phyloP scores from a whole-genome alignment of 2,888 invertebrate species.

The Leistus spinibarbis region DNA sequence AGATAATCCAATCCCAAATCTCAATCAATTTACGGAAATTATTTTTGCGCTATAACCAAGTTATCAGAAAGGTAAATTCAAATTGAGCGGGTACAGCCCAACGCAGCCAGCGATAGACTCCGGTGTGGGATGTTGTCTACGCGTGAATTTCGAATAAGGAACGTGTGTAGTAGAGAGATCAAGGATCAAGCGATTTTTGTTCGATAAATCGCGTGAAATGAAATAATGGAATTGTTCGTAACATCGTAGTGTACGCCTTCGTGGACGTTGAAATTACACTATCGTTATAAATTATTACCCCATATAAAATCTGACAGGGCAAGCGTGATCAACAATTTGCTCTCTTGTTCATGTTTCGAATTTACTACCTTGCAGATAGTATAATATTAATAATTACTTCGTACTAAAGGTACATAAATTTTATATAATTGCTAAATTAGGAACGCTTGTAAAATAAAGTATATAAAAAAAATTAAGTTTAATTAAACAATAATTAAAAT shows the following conservation, averaged over 20 bases:
- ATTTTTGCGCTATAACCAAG: constrained; percentile 22
- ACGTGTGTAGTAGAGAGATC: background rate
- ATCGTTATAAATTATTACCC: constrained; percentile 36
- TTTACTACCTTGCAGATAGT: background rate
- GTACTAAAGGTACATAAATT: background rate
- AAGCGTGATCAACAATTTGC: constrained; percentile 36
- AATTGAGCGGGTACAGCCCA: background rate
- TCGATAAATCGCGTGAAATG: constrained; percentile 26
- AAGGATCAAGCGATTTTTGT: constrained; percentile 1
- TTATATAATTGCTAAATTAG: background rate
- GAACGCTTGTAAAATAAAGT: background rate
- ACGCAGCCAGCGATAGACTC: constrained; percentile 3
- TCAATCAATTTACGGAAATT: constrained; percentile 33
- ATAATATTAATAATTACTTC: background rate
- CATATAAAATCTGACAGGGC: constrained; percentile 37
- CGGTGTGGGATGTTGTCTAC: background rate
- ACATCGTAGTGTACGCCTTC: background rate
- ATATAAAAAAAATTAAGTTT: no score
- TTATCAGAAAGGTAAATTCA: constrained; percentile 9
- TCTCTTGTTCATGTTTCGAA: constrained; percentile 1
- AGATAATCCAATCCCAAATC: constrained; percentile 28
- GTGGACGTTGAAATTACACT: background rate
- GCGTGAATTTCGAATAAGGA: background rate
- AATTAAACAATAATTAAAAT: background rate
- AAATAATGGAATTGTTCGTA: constrained; percentile 7